phyloP scores from a whole-genome alignment of 1,140 invertebrate genomes.

The Mercenaria mercenaria region DNA sequence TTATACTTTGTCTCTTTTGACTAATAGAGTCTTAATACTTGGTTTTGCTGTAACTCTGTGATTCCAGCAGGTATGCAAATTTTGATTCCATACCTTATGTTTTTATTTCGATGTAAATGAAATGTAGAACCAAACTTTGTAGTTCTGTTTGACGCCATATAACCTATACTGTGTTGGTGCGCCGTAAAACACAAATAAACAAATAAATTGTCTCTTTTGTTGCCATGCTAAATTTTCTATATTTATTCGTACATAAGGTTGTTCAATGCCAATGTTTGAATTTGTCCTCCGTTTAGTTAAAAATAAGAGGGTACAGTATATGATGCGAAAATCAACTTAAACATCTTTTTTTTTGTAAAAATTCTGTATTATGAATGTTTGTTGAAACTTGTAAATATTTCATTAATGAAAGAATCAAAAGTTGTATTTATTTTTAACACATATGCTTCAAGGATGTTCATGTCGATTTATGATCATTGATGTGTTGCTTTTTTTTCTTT shows the following conservation, averaged over 20 bases:
- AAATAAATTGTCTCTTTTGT: no score
- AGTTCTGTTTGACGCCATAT: no score
- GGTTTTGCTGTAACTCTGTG: no score
- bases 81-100: no score
- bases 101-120: no score
- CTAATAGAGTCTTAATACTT: no score
- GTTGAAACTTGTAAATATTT: background rate
- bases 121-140: no score
- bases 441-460: background rate
- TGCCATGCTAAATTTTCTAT: background rate
- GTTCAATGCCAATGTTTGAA: background rate
- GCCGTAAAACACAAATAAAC: no score
- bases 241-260: background rate
- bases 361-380: background rate
- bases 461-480: background rate
- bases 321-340: conserved; percentile 11
- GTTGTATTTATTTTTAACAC: background rate
- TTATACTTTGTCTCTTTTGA: background rate
- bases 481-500: no score
- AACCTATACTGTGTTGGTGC: no score
- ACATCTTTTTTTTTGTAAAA: background rate
- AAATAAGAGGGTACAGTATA: background rate
- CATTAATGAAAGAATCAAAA: background rate
- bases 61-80: no score
- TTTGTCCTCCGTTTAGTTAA: background rate